phyloP scores from a whole-genome alignment of 2,797 vertebrate species.

The Betta splendens region DNA sequence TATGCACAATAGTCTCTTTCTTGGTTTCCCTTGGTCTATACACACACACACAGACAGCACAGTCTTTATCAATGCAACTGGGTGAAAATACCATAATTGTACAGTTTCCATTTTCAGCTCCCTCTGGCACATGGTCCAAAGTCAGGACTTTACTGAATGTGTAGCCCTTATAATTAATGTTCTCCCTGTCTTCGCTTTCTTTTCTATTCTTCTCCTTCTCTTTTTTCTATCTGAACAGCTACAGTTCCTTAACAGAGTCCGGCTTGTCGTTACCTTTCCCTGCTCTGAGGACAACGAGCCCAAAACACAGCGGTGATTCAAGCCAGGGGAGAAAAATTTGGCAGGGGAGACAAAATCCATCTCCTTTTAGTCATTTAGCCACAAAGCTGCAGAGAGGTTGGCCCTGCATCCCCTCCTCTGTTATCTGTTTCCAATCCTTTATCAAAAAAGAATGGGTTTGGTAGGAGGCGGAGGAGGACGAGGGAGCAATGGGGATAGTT shows the following conservation, averaged over 20 bases:
- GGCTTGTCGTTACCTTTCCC: conserved; percentile 24
- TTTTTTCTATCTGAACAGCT: conserved; percentile 47
- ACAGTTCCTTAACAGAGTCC: conserved; percentile 41
- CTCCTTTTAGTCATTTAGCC: conserved; percentile 65
- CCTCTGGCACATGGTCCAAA: conserved; percentile 59
- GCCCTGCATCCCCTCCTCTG: conserved; percentile 50
- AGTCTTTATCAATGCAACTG: conserved; percentile 46
- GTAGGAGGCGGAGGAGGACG: conserved; percentile 7
- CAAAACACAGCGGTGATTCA: conserved; percentile 55
- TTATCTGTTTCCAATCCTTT: conserved; percentile 76
- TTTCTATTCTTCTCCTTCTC: conserved; percentile 43
- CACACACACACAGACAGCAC: neutral
- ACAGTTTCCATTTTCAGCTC: conserved; percentile 66
- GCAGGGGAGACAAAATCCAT: conserved; percentile 55
- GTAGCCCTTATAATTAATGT: conserved; percentile 73
- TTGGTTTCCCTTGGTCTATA: neutral
- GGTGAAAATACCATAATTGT: conserved; percentile 44
- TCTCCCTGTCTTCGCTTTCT: conserved; percentile 47
- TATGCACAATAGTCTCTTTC: neutral
- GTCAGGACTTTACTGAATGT: conserved; percentile 66
- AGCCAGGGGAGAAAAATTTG: conserved; percentile 52
- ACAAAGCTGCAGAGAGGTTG: conserved; percentile 54
- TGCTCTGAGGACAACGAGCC: conserved; percentile 59
- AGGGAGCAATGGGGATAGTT: conserved; percentile 36
- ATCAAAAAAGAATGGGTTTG: conserved; percentile 54